Evolutionary conservation across 2,888 invertebrate genomes (phyloP), one percentile per base, ranked within the genome.

Genomic region (Ypsolopha scabrella): DNA sequence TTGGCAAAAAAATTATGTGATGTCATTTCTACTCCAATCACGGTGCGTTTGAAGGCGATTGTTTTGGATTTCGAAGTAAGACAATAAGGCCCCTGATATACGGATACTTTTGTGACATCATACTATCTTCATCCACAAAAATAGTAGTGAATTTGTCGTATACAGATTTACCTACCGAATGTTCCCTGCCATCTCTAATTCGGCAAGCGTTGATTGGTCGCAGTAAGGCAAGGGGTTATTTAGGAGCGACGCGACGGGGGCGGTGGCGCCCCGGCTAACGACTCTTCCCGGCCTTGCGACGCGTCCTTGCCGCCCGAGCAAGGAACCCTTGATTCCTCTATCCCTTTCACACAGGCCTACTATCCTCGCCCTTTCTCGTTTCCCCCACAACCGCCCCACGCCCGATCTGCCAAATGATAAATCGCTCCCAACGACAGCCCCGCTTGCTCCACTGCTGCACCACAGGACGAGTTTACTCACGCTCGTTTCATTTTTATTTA

Each of bases 271-370:
- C 58, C 59, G 65, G 68, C 65, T 68, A 72, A 75, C 67, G 67
- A 72, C 71, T 70, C 60, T 58, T 59, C 61, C 65, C 75, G 82
- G 68, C 85, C 85, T 83, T 85, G 83, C 74, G 57, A 61, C 52
- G 60, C 80, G 83, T 78, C 83, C 83, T 83, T 85, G 82, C 72
- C 62, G 58, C 60, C 59, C 69, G 70, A 65, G 65, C 65, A 65
- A 67, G 67, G 67, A 67, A 65, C 68, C 68, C 64, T 68, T 56
- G 53, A 54, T 57, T 51, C 57, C 48, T 41, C 55, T 65, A 51
- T 70, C 75, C 69, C 72, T 62, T 58, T 75, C 71, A 41, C 61
- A 57, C 69, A 47, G 55, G 54, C 53, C 51, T 39, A 53, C 51
- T 64, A 57, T 56, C 54, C 58, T 60, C 61, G 57, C 75, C 73